Conservation (phyloP, 2,113 vertebrate species). For the Brachypodius melanocephalos region DNA sequence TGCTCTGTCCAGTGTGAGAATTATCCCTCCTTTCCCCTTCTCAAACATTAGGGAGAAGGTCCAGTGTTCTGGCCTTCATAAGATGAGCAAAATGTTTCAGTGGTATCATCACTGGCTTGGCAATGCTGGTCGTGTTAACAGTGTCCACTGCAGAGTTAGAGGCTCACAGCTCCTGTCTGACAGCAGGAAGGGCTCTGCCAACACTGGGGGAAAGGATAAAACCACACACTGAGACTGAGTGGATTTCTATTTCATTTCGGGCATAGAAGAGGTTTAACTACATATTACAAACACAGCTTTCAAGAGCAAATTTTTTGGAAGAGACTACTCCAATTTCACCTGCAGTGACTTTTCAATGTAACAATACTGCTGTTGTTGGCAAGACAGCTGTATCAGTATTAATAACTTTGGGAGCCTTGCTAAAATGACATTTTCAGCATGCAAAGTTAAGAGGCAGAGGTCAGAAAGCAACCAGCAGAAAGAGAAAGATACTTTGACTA, state of each 20-base stretch:
- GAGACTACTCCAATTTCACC: neutral
- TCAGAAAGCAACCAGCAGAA: neutral
- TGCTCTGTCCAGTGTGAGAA: neutral
- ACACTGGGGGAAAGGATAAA: neutral
- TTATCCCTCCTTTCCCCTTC: neutral
- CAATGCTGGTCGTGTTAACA: rapidly evolving
- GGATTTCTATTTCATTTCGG: neutral
- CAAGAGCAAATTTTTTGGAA: neutral
- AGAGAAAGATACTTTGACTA: neutral
- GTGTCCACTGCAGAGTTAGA: neutral
- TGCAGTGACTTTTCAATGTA: neutral
- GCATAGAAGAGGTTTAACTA: neutral
- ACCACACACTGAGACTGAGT: neutral
- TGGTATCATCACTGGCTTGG: rapidly evolving
- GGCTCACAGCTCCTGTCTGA: neutral
- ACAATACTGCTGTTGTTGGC: neutral
- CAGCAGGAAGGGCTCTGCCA: neutral
- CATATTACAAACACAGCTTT: neutral
- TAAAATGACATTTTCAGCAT: neutral
- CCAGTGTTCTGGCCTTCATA: neutral
- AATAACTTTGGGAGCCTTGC: neutral
- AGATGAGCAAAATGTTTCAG: neutral
- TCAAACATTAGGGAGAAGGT: neutral
- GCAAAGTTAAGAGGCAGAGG: neutral
- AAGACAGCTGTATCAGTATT: neutral